phyloP scores from a whole-genome alignment of 2,797 vertebrate species.

The Sebastes oblongus region DNA sequence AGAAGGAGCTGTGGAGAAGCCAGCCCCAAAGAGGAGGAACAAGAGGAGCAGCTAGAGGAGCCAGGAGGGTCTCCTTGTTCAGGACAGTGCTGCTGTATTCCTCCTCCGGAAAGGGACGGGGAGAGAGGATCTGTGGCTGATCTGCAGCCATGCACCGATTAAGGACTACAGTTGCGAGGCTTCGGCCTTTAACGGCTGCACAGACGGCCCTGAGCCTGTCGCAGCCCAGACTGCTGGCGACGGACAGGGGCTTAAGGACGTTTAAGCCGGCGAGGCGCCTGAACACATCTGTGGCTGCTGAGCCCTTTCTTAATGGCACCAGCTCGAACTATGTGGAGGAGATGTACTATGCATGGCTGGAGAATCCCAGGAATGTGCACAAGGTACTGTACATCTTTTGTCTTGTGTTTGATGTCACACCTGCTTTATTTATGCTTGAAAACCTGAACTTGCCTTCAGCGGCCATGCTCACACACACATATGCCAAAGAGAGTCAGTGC shows the following conservation, averaged over 20 bases:
- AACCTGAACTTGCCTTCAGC: neutral
- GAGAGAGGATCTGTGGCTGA: slow-evolving; percentile 44
- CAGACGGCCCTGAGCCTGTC: slow-evolving; percentile 82
- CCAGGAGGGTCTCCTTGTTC: neutral
- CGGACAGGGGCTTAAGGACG: slow-evolving; percentile 78
- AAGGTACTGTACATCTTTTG: slow-evolving; percentile 85
- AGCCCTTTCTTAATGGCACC: slow-evolving; percentile 93
- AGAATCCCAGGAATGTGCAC: slow-evolving; percentile 95
- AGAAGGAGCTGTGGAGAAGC: neutral
- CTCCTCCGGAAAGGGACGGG: neutral
- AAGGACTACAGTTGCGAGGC: slow-evolving; percentile 89
- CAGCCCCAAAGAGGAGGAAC: neutral
- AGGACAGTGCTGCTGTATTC: neutral
- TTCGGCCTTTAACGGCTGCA: slow-evolving; percentile 86
- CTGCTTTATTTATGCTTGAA: neutral
- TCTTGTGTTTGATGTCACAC: neutral
- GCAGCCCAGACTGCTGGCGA: slow-evolving; percentile 65
- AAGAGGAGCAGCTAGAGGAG: neutral
- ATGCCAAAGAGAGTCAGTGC: neutral
- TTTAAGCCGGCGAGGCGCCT: slow-evolving; percentile 83
- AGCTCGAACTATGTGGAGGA: slow-evolving; percentile 96
- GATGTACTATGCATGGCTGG: slow-evolving; percentile 96
- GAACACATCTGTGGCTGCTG: slow-evolving; percentile 83
- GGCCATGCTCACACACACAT: neutral
- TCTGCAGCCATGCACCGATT: slow-evolving; percentile 88